Percentiles rank a stretch among this genome's conserved stretches.
Conservation (phyloP, 2,113 vertebrate species). For the Anolis sagrei region DNA sequence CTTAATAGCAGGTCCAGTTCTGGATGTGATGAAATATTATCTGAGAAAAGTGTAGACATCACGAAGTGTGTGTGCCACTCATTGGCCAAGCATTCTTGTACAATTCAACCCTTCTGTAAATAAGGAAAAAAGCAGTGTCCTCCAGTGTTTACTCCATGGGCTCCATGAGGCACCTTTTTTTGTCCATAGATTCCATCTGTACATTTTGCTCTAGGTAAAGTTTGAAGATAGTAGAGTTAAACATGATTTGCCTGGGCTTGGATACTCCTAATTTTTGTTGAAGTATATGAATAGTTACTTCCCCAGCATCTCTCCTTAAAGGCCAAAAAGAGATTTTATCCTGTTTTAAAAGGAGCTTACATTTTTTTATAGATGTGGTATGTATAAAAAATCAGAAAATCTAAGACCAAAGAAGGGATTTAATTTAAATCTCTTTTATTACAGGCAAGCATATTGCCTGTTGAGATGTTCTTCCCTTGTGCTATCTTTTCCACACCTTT, state of each 20-base stretch:
- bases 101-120: background rate
- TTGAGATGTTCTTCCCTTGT: constrained; percentile 1
- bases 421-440: background rate
- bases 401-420: constrained; percentile 3
- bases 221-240: too few relatives aligned
- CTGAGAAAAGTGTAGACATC: background rate
- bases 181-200: background rate
- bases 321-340: background rate
- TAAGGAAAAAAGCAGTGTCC: background rate
- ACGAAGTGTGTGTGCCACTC: background rate
- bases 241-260: background rate
- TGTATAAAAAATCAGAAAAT: background rate
- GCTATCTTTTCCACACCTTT: background rate
- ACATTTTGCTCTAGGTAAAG: background rate
- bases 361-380: background rate
- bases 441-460: background rate
- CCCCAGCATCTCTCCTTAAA: background rate
- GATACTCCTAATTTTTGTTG: background rate
- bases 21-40: background rate
- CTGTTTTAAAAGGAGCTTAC: too few relatives aligned
- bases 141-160: background rate
- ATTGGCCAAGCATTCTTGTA: background rate
- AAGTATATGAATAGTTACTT: constrained; percentile 6
- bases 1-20: background rate
- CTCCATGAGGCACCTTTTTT: background rate